phyloP scores from a whole-genome alignment of 2,113 vertebrate genomes.

The Plecturocebus donacophilus region DNA sequence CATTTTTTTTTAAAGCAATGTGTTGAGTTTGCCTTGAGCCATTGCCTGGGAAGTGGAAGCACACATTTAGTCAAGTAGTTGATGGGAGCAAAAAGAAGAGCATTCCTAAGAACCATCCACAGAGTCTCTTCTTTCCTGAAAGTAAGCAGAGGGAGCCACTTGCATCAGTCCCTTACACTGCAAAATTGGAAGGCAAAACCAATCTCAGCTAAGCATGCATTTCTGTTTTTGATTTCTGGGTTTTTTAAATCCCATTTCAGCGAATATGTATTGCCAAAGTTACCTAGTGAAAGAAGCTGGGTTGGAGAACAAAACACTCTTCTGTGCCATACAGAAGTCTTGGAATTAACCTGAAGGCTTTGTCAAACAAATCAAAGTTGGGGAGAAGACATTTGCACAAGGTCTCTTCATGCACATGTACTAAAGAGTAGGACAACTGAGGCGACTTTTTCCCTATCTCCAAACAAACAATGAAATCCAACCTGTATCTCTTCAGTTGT shows the following conservation, averaged over 20 bases:
- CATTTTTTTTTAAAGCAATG: background rate
- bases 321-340: too few species aligned
- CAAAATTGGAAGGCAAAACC: background rate
- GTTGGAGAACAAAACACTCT: background rate
- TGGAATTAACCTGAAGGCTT: background rate
- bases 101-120: background rate
- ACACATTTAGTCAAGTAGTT: background rate
- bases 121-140: background rate
- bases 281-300: background rate
- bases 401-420: background rate
- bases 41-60: background rate
- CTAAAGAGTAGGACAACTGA: background rate
- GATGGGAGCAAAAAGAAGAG: background rate
- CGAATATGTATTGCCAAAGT: background rate
- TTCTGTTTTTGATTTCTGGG: background rate
- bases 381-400: background rate
- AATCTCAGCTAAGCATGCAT: background rate
- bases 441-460: background rate
- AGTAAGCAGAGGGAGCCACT: background rate
- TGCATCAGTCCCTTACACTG: fast-evolving
- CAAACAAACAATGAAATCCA: background rate
- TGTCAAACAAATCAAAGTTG: background rate
- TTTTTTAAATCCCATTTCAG: background rate
- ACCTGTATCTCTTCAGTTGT: background rate
- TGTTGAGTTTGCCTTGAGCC: background rate